Evolutionary conservation across 37 sponge, comb jelly and placozoan genomes (phyloP), one percentile per base, ranked within the genome.

Genomic region (Aphrocallistes beatrix): DNA sequence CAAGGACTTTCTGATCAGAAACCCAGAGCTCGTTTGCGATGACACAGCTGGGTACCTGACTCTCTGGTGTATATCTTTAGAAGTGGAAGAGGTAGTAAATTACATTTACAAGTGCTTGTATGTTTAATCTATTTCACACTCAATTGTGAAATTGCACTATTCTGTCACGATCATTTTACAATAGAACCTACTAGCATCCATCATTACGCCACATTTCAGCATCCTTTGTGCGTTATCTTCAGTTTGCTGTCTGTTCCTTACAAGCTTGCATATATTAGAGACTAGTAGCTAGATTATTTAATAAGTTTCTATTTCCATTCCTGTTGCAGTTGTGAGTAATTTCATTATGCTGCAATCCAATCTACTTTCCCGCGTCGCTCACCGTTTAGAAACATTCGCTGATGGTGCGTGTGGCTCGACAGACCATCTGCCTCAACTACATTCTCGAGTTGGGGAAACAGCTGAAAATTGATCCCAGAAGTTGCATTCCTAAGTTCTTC

Each of bases 351-450:
- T n/a, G n/a, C n/a, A n/a, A n/a, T n/a, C n/a, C n/a, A n/a, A n/a
- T n/a, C n/a, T n/a, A n/a, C n/a, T n/a, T n/a, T n/a, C n/a, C n/a
- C n/a, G 13, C 13, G 45, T 42, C 13, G 45, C 51, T 37, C 37
- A 36, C n/a, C 51, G 37, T 39, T 23, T 83, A 96, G 95, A 94
- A 94, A 85, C 87, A 86, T 85, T 85, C 91, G 16, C 86, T 97
- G 84, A 94, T 97, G 98, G 83, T 89, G 86, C 86, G 88, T 50
- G 99, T 98, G 39, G 92, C 99, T n/a, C 92, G 91, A 39, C 99
- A 98, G 85, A 90, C 93, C 1, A 94, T 98, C 16, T 91, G 94
- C 37, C 92, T 98, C 91, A 96, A 98, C 88, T 98, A 95, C 90
- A 91, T 98, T 36, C 88, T 98, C 49, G 94, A 98, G 85, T 88